Conservation (phyloP, 2,888 invertebrate genomes). For the Anthrax anthrax region DNA sequence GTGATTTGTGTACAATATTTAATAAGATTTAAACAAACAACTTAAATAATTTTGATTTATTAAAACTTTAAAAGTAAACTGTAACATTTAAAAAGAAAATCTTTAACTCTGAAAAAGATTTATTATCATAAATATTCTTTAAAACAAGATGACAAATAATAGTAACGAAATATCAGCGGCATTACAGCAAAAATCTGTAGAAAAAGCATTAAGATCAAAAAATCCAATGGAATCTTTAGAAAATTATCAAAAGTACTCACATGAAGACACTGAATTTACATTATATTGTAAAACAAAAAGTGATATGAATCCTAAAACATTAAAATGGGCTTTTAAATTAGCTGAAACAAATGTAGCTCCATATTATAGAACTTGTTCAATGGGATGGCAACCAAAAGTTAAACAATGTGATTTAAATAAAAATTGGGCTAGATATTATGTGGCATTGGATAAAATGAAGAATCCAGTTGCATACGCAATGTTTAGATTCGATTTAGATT, state of each 20-base stretch:
- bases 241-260: conserved; percentile 19
- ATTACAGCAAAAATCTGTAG: conserved; percentile 25
- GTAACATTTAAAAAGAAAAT: no score
- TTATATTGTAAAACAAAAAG: conserved; percentile 24
- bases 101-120: no score
- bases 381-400: conserved; percentile 51
- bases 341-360: conserved; percentile 31
- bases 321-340: conserved; percentile 33
- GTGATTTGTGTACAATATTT: no score
- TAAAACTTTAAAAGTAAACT: no score
- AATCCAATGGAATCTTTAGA: conserved; percentile 25
- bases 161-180: background rate
- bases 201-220: conserved; percentile 25
- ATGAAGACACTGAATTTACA: conserved; percentile 10
- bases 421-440: conserved; percentile 47
- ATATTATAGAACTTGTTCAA: conserved; percentile 25
- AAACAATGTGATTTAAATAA: conserved; percentile 52
- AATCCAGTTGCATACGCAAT: conserved; percentile 53
- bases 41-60: no score
- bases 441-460: conserved; percentile 35
- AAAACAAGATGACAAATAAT: background rate
- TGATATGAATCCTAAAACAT: conserved; percentile 25
- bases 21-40: no score
- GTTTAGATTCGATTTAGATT: conserved; percentile 61
- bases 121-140: no score